These are phyloP conservation scores for Halesus radiatus DNA, from an alignment of 1,140 invertebrate genomes.

Conservation along the genomic window DNA sequence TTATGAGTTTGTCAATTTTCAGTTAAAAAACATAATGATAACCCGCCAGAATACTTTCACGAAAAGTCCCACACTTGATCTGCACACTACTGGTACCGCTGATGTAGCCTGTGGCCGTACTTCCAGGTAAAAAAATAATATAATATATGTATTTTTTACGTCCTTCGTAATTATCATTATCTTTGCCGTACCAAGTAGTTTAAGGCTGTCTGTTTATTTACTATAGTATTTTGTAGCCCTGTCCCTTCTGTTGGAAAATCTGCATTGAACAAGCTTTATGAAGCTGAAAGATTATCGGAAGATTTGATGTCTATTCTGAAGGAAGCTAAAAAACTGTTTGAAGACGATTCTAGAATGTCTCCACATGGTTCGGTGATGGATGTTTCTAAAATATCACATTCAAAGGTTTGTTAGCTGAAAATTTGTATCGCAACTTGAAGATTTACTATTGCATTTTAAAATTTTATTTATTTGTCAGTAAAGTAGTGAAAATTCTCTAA, in stretches of 20 bases:
- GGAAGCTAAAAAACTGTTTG: slow-evolving; percentile 39
- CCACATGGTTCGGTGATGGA: slow-evolving; percentile 25
- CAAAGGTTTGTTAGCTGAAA: slow-evolving; percentile 10
- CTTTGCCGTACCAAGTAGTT: not conserved
- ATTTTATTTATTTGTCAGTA: too few relatives aligned
- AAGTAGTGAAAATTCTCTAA: too few relatives aligned
- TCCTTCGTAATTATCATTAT: not conserved
- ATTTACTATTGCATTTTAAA: too few relatives aligned
- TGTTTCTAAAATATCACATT: slow-evolving; percentile 49
- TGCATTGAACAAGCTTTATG: slow-evolving; percentile 39
- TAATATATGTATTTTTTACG: too few relatives aligned
- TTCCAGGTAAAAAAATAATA: slow-evolving; percentile 10
- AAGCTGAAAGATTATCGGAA: slow-evolving; percentile 43
- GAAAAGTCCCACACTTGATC: slow-evolving; percentile 33
- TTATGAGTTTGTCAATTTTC: not conserved
- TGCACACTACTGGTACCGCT: not conserved
- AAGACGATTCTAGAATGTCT: slow-evolving; percentile 30
- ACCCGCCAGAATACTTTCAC: slow-evolving; percentile 51
- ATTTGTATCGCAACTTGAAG: too few relatives aligned
- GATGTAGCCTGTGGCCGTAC: not conserved
- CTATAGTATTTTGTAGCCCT: slow-evolving; percentile 38
- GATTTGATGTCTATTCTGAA: slow-evolving; percentile 34
- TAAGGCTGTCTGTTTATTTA: not conserved
- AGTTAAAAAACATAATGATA: slow-evolving; percentile 21
- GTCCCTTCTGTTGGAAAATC: slow-evolving; percentile 13